These are phyloP conservation scores for Dipodomys stephensi DNA, from an alignment of 2,113 vertebrate genomes.

Conservation along the genomic window DNA sequence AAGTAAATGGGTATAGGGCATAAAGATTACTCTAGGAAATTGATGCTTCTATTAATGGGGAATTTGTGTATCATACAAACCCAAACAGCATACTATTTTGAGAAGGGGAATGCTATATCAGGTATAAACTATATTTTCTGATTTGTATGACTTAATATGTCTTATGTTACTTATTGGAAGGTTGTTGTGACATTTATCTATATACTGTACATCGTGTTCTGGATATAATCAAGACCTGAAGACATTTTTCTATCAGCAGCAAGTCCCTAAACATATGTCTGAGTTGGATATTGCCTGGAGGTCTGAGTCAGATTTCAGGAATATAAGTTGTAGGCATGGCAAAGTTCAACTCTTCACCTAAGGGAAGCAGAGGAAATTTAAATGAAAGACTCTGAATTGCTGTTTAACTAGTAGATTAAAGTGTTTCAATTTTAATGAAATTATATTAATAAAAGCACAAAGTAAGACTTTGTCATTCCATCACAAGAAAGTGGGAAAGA, in stretches of 20 bases:
- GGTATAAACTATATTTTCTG: not conserved
- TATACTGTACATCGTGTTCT: not conserved
- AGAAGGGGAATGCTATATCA: not conserved
- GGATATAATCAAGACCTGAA: constrained; percentile 18
- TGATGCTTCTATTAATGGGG: not conserved
- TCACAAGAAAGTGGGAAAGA: not conserved
- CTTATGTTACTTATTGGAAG: not conserved
- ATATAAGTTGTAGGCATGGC: not conserved
- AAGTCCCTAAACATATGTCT: not conserved
- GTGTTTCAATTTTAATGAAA: not conserved
- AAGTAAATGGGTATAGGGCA: not conserved
- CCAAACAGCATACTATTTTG: not conserved
- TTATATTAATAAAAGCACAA: constrained; percentile 14
- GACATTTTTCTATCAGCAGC: constrained; percentile 7
- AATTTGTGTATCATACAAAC: not conserved
- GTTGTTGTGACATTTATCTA: constrained; percentile 14
- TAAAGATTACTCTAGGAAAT: not conserved
- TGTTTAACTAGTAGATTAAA: not conserved
- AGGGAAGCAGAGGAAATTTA: not conserved
- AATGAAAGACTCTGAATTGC: not conserved
- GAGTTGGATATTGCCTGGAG: not conserved
- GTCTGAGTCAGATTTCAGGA: not conserved
- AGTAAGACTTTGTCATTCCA: not conserved
- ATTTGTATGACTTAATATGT: not conserved
- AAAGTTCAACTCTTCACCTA: not conserved